These are phyloP conservation scores for Elysia crispata DNA, from an alignment of 2,888 invertebrate genomes.

Conservation along the genomic window DNA sequence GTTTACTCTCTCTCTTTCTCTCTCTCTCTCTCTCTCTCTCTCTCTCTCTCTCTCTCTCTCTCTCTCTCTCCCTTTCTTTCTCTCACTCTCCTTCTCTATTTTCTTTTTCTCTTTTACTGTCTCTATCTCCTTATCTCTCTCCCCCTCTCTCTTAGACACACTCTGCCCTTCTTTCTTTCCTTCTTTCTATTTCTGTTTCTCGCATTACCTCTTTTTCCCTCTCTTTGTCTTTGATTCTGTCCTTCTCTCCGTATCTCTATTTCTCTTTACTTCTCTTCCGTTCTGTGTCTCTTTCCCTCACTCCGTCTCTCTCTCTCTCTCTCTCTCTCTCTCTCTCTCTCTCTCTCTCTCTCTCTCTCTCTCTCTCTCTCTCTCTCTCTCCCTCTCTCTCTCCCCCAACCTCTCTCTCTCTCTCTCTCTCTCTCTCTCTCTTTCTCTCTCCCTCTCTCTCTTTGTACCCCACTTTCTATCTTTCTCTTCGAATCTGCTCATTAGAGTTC, in stretches of 20 bases:
- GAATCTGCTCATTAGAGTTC: neutral
- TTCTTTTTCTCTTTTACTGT: conserved; percentile 32
- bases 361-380: conserved; percentile 29
- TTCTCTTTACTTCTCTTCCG: no score
- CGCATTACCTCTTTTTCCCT: neutral
- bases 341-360: conserved; percentile 38
- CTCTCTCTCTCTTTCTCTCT: conserved; percentile 25
- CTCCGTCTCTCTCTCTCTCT: conserved; percentile 33
- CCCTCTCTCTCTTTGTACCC: neutral
- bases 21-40: no score
- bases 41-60: conserved; percentile 36
- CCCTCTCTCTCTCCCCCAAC: conserved; percentile 19
- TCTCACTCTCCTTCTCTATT: conserved; percentile 31
- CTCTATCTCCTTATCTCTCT: conserved; percentile 24
- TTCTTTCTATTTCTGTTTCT: conserved; percentile 24
- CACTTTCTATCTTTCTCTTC: neutral
- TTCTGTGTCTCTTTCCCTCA: conserved; percentile 25
- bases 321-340: conserved; percentile 36
- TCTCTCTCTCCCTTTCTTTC: conserved; percentile 33
- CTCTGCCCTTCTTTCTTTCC: neutral
- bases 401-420: conserved; percentile 4
- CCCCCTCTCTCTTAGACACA: conserved; percentile 13
- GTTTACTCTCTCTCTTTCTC: no score
- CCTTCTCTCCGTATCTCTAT: neutral
- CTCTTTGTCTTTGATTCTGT: neutral